Base-by-base conservation (phyloP, 1,140 invertebrate genomes). In the Anastatus disparis region DNA sequence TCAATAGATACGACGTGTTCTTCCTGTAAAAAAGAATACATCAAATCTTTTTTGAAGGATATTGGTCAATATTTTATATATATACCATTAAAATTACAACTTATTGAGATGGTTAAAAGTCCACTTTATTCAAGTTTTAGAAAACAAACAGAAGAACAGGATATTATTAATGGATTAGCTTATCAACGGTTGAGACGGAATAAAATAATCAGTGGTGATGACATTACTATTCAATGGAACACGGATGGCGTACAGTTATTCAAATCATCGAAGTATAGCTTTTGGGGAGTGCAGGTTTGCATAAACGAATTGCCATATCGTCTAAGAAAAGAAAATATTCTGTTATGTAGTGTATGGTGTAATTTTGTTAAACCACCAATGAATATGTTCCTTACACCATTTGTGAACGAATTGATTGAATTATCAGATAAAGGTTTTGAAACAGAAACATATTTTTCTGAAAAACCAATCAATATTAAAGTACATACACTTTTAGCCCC, bases 321-420 rank as follows among this genome's bases (percentile, higher is more conserved):
- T 50, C 22, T 10, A 10, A 70, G 67, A 58, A 75, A 74, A 63
- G 46, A 74, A 15, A 73, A 71, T 59, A 67, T 72, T 13, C 22
- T 74, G 6, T 31, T 77, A 15, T 66, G 35, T 50, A 70, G 65
- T 42, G 40, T 75, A 44, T 75, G 72, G 71, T 52, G 46, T 46
- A 38, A 46, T 1, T 13, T n/a, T 12, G 24, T 70, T 42, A 73
- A 68, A 66, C 72, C 73, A 0, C 12, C 42, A 29, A 31, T 74
- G 26, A 53, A 71, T 55, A 3, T 76, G 15, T 73, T 70, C 68
- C 17, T 73, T 0, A 40, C 64, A 48, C 70, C 70, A n/a, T 73
- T 75, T 66, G 35, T 75, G n/a, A 71, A 73, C 0, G 69, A 76
- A 63, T 52, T 76, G 20, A 58, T 24, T 58, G 71, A 75, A 56